These are phyloP conservation scores for Toxotes chatareus DNA, from an alignment of 2,113 vertebrate genomes.

Conservation along the genomic window DNA sequence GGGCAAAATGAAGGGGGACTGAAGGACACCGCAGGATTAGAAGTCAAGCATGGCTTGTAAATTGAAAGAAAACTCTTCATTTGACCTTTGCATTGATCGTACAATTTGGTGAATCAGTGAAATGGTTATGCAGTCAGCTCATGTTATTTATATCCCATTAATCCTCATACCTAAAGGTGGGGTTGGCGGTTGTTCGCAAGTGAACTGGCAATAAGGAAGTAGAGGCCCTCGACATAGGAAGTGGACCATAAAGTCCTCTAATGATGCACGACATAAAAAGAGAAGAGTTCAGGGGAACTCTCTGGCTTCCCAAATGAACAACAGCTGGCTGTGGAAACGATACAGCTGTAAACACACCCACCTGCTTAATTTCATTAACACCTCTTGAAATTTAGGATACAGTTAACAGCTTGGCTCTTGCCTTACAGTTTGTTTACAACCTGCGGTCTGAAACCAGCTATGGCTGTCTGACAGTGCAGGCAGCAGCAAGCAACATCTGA, in stretches of 20 bases:
- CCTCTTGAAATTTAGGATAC: slow-evolving; percentile 56
- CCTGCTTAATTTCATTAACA: slow-evolving; percentile 71
- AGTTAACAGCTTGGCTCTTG: slow-evolving; percentile 51
- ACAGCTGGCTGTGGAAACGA: slow-evolving; percentile 55
- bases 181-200: slow-evolving; percentile 5
- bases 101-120: neutral
- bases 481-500: slow-evolving; percentile 26
- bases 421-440: slow-evolving; percentile 50
- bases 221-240: slow-evolving; percentile 4
- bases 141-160: slow-evolving; percentile 16
- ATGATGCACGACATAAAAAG: slow-evolving; percentile 39
- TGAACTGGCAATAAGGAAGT: slow-evolving; percentile 30
- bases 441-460: slow-evolving; percentile 32
- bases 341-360: slow-evolving; percentile 41
- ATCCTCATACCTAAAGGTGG: slow-evolving; percentile 3
- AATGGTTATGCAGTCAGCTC: neutral
- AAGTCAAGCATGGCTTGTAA: slow-evolving; percentile 16
- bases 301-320: slow-evolving; percentile 42
- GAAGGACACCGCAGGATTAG: slow-evolving; percentile 24
- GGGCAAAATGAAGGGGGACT: neutral
- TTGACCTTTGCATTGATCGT: slow-evolving; percentile 33
- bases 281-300: slow-evolving; percentile 31
- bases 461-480: neutral
- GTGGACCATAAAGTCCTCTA: slow-evolving; percentile 41
- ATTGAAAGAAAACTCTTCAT: slow-evolving; percentile 20